phyloP scores from a whole-genome alignment of 2,888 invertebrate species.

The Pharmacophagus antenor region DNA sequence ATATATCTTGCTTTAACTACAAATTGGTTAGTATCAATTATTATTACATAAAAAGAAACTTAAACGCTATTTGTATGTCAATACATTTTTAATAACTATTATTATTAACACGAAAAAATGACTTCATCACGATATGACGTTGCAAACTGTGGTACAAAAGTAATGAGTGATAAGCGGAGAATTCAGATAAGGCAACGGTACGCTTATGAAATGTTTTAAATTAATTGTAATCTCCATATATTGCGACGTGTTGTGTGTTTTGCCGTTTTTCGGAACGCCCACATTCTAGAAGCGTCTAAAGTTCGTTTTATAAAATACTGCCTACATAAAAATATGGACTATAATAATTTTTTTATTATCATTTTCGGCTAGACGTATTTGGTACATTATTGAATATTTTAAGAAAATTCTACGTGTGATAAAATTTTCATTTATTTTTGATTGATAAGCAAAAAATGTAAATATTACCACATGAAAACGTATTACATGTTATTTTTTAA shows the following conservation, averaged over 20 bases:
- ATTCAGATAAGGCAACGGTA: constrained; percentile 32
- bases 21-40: too few relatives aligned
- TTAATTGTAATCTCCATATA: constrained; percentile 37
- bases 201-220: constrained; percentile 38
- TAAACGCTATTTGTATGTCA: neutral
- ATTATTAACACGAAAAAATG: constrained; percentile 11
- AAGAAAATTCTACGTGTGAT: too few relatives aligned
- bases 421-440: too few relatives aligned
- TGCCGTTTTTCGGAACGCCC: neutral
- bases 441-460: too few relatives aligned
- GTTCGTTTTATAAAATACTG: neutral
- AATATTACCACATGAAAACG: too few relatives aligned
- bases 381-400: too few relatives aligned
- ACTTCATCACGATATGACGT: neutral
- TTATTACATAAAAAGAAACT: too few relatives aligned
- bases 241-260: constrained; percentile 36
- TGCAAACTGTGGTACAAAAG: constrained; percentile 16
- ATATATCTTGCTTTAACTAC: too few relatives aligned
- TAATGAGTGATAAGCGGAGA: constrained; percentile 25
- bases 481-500: too few relatives aligned
- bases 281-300: constrained; percentile 15
- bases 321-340: too few relatives aligned
- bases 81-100: neutral
- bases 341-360: too few relatives aligned
- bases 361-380: too few relatives aligned